A percentile compares a stretch with the other conserved stretches of the same genome.
Evolutionary conservation across 2,888 invertebrate genomes (phyloP).

Genomic region (Protonemura montana): DNA sequence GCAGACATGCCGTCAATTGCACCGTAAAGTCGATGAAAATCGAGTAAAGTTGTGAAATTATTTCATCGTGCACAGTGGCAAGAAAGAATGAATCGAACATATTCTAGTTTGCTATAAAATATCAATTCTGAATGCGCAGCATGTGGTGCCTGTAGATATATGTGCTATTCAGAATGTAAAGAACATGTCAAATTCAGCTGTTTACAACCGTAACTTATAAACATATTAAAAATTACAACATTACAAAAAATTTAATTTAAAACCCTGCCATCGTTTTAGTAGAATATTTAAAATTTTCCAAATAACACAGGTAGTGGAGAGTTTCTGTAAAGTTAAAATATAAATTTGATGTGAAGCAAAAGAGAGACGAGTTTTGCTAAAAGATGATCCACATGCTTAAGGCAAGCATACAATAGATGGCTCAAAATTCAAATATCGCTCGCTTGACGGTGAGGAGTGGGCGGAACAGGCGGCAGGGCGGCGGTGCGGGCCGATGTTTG

Average conservation of each 20-base stretch:
- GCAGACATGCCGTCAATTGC: too few species aligned
- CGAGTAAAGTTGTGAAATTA: too few species aligned
- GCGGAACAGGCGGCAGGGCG: not conserved
- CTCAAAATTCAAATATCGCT: constrained; percentile 37
- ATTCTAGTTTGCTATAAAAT: too few species aligned
- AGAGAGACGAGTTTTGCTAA: constrained; percentile 20
- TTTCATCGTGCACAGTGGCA: too few species aligned
- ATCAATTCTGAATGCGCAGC: too few species aligned
- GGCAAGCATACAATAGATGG: constrained; percentile 32
- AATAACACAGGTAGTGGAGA: not conserved
- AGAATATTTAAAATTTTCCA: not conserved
- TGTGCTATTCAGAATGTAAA: not conserved
- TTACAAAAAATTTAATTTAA: not conserved
- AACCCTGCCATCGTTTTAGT: not conserved
- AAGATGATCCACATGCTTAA: constrained; percentile 31
- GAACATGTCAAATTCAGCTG: not conserved
- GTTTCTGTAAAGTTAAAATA: not conserved
- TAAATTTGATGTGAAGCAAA: not conserved
- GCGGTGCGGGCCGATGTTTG: constrained; percentile 16
- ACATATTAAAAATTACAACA: not conserved
- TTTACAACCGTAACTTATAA: not conserved
- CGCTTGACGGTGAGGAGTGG: not conserved
- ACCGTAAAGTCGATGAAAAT: too few species aligned
- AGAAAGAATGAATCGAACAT: too few species aligned
- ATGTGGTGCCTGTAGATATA: too few species aligned